Conservation (phyloP, 2,797 vertebrate species). For the Heterohyrax brucei region DNA sequence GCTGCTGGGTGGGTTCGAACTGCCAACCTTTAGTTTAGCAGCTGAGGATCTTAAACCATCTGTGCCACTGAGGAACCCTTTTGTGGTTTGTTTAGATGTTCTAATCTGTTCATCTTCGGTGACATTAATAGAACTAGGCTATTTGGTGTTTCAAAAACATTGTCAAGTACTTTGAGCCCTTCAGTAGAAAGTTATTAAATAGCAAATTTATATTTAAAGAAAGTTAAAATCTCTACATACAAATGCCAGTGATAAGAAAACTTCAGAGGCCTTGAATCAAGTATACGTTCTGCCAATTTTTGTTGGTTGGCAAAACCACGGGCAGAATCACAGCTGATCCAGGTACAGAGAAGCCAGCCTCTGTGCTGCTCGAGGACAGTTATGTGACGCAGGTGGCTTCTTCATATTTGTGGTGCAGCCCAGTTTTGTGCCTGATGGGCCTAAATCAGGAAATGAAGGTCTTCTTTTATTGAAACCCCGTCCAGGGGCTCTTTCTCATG, state of each 20-base stretch:
- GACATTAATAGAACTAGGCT: not conserved
- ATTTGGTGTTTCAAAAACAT: not conserved
- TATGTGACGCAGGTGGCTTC: slow-evolving; percentile 91
- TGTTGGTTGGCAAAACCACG: slow-evolving; percentile 50
- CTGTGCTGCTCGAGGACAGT: slow-evolving; percentile 88
- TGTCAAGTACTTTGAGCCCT: slow-evolving; percentile 13
- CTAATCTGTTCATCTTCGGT: not conserved
- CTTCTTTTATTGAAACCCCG: slow-evolving; percentile 89
- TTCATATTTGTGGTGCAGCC: slow-evolving; percentile 85
- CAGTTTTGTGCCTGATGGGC: slow-evolving; percentile 83
- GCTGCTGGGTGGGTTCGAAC: not conserved
- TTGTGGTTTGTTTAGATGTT: not conserved
- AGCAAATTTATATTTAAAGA: not conserved
- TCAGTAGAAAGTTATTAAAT: not conserved
- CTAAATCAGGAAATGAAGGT: slow-evolving; percentile 89
- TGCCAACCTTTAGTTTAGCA: not conserved
- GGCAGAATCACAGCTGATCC: slow-evolving; percentile 82
- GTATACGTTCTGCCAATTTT: not conserved
- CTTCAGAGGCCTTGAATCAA: slow-evolving; percentile 83
- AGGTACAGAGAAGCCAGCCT: slow-evolving; percentile 80
- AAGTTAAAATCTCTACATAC: slow-evolving; percentile 55
- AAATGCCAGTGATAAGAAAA: slow-evolving; percentile 78
- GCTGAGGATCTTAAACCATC: not conserved
- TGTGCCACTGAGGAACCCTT: not conserved
- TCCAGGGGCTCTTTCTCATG: slow-evolving; percentile 81